Base-by-base conservation (phyloP, 2,888 invertebrate species). In the Acleris holmiana region DNA sequence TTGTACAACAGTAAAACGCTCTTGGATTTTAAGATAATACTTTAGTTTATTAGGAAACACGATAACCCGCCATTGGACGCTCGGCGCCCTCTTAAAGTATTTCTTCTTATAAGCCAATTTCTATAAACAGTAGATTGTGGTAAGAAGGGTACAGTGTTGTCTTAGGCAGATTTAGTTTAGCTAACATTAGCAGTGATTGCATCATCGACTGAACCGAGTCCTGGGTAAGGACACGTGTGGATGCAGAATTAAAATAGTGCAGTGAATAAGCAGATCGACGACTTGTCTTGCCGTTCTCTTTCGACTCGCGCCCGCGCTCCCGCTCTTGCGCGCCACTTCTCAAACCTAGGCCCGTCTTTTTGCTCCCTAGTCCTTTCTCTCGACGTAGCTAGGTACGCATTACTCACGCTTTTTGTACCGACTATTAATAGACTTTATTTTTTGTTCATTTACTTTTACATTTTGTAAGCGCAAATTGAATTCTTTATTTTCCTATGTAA, bases 161-260 rank as follows among this genome's bases (percentile, higher is more conserved):
- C 53, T 35, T 35, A 35, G 35, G 35, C 35, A 13, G 58, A 54
- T 64, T 64, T 64, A 64, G 64, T 64, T 59, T 21, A 53, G 54
- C 64, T 64, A 64, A 64, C 58, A 65, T 60, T 56, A 61, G 61
- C 66, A 46, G 56, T 59, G 73, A 76, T 82, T 82, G 80, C 80
- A 77, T 82, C 81, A 82, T 70, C 70, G 60, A 66, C 77, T 61
- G 70, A 71, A 72, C 72, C 61, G 70, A 72, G 73, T 71, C 73
- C 71, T 71, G 68, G 69, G 73, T 71, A 71, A 76, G 75, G 81
- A 77, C 81, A 78, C 76, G 86, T 82, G 83, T 83, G 83, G 78
- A 81, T 82, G 79, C 82, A 80, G 80, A 80, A 83, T 87, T 82
- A 85, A 86, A 87, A 87, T 87, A 87, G 87, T 85, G 73, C 77